Conservation (phyloP, 1,140 invertebrate species). For the Pomacea maculata region DNA sequence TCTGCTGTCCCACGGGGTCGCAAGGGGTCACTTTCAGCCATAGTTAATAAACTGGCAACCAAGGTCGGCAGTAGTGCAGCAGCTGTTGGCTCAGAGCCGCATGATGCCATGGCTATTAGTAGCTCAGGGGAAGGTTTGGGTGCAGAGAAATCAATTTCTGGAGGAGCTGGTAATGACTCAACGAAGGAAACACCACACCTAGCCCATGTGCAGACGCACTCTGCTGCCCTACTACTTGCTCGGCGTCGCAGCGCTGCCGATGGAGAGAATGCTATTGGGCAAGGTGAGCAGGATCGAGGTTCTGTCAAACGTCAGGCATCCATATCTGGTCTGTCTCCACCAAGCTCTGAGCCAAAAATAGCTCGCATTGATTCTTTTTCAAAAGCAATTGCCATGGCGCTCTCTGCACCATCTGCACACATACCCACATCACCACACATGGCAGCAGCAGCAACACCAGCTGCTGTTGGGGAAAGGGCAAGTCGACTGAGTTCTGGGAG, state of each 20-base stretch:
- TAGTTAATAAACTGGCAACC: conserved; percentile 81
- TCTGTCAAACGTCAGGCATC: conserved; percentile 13
- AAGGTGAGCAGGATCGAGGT: neutral
- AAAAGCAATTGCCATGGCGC: neutral
- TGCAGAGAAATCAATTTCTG: neutral
- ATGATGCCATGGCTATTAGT: neutral
- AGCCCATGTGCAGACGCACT: neutral
- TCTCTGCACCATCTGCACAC: neutral
- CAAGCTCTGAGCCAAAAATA: conserved; percentile 3
- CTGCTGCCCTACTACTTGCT: neutral
- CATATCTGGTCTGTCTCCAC: conserved; percentile 10
- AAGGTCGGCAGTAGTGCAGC: conserved; percentile 8
- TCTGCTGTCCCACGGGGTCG: conserved; percentile 63
- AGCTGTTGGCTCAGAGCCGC: neutral
- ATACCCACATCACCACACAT: neutral
- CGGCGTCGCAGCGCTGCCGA: conserved; percentile 4
- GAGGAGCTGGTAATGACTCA: neutral
- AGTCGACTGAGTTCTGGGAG: neutral
- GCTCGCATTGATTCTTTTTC: neutral
- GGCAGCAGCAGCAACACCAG: conserved; percentile 1
- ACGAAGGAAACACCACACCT: neutral
- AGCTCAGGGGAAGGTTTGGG: neutral
- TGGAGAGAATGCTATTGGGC: neutral
- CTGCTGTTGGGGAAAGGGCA: conserved; percentile 5
- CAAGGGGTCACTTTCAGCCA: conserved; percentile 82